Evolutionary conservation across 1,140 invertebrate species (phyloP).

Genomic region (Sipha flava): DNA sequence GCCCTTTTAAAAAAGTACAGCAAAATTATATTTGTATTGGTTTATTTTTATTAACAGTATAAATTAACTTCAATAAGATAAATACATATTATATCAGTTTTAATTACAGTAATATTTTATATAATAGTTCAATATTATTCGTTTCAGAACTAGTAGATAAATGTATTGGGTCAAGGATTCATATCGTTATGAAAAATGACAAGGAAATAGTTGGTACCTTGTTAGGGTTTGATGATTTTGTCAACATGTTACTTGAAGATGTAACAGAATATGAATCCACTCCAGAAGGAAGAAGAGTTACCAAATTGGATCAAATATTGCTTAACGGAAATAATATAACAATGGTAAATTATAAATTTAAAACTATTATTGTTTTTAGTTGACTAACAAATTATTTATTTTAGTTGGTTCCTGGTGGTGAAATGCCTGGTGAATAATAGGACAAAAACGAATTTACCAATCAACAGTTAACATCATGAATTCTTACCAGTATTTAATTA

Average conservation of each 20-base stretch:
- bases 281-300: slow-evolving; percentile 89
- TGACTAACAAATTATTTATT: too few relatives aligned
- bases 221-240: slow-evolving; percentile 97
- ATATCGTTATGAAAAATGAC: slow-evolving; percentile 99
- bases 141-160: slow-evolving; percentile 94
- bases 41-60: background rate
- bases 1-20: too few relatives aligned
- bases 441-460: too few relatives aligned
- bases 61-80: too few relatives aligned
- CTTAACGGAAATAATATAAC: slow-evolving; percentile 99
- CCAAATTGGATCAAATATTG: slow-evolving; percentile 95
- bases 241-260: slow-evolving; percentile 92
- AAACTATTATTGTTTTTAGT: too few relatives aligned
- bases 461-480: too few relatives aligned
- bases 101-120: background rate
- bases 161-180: slow-evolving; percentile 97
- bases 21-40: too few relatives aligned
- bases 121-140: background rate
- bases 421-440: background rate
- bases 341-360: slow-evolving; percentile 59
- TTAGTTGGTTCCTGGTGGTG: slow-evolving; percentile 6
- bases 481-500: too few relatives aligned
- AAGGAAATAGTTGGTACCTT: slow-evolving; percentile 98
- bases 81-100: background rate
- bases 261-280: slow-evolving; percentile 93